A percentile compares a stretch with the other conserved stretches of the same genome.
phyloP scores from a whole-genome alignment of 2,888 invertebrate species.

The Dolomedes plantarius region DNA sequence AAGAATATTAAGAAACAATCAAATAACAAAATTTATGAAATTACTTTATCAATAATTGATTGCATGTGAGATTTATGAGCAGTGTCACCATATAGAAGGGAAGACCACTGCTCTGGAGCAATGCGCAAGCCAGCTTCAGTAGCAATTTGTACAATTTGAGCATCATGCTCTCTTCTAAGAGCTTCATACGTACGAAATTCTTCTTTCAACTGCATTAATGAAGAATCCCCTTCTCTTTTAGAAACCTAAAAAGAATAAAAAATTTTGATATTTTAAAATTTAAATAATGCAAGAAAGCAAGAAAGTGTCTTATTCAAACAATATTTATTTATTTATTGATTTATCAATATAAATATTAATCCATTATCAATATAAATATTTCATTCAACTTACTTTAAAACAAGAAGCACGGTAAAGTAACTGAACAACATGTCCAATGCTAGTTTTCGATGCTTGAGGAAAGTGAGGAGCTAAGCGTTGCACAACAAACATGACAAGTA shows the following conservation, averaged over 20 bases:
- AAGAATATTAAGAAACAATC: no score
- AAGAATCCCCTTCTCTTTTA: constrained; percentile 96
- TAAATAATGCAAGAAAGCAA: neutral
- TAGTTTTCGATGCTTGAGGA: constrained; percentile 97
- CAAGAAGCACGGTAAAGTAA: constrained; percentile 97
- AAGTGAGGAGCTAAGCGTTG: constrained; percentile 96
- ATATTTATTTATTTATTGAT: no score
- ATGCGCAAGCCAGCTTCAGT: constrained; percentile 97
- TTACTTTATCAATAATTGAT: constrained; percentile 79
- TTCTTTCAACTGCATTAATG: constrained; percentile 97
- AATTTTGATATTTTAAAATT: neutral
- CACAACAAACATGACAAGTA: constrained; percentile 98
- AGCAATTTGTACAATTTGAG: constrained; percentile 98
- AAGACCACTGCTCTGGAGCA: constrained; percentile 99
- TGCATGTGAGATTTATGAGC: constrained; percentile 99
- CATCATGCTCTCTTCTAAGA: constrained; percentile 95
- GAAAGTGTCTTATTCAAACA: no score
- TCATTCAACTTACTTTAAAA: constrained; percentile 89
- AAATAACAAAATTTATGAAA: neutral
- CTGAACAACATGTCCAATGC: constrained; percentile 99
- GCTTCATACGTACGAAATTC: constrained; percentile 97
- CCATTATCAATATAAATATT: no score
- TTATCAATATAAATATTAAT: no score
- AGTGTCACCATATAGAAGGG: constrained; percentile 95
- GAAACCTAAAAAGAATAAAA: constrained; percentile 79